Base-by-base conservation (phyloP, 92 coral and sea anemone species). In the Bergia puertoricense region DNA sequence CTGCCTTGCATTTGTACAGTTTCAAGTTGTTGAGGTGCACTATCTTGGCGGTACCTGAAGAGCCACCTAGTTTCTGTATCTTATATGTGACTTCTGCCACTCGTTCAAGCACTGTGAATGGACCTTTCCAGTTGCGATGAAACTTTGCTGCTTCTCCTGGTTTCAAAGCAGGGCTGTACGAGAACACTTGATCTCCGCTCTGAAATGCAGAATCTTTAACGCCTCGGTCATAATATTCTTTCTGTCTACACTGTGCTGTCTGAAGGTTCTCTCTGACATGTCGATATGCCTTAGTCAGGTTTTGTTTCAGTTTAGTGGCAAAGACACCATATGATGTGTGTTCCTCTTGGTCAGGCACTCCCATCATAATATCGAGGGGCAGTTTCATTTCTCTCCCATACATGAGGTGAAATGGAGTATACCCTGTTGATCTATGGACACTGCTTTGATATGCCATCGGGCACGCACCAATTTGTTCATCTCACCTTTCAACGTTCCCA, bases 71-170 rank as follows among this genome's bases (percentile, higher is more conserved):
- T 76, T 80, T 91, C 79, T 89, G 82, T 41, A 91, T 79, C 86
- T 89, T 59, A 51, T 93, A 86, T 81, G 84, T 93, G 37, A 87
- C 88, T 22, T 93, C 94, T 48, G 88, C 90, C 38, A 88, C 74
- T 86, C 87, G 85, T 59, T 91, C 90, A 23, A 77, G n/a, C 54
- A 93, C 93, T 30, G 62, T 73, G 75, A 22, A 91, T 42, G 89
- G 92, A 45, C 91, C 95, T 72, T 89, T 88, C 92, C 95, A 88
- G 41, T 85, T 77, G 15, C 89, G 80, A 74, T 81, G 93, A 44
- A 91, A 91, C 51, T 91, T 91, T 11, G 91, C 73, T 22, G 91
- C 86, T 72, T 93, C 90, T 38, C 85, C 90, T 20, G 65, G 48
- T 46, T 81, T 74, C 54, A 91, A 68, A 37, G 83, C 86, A 30